Percentiles rank a stretch among this genome's conserved stretches.
Evolutionary conservation across 2,888 invertebrate genomes (phyloP).

Genomic region (Notodromas monacha): DNA sequence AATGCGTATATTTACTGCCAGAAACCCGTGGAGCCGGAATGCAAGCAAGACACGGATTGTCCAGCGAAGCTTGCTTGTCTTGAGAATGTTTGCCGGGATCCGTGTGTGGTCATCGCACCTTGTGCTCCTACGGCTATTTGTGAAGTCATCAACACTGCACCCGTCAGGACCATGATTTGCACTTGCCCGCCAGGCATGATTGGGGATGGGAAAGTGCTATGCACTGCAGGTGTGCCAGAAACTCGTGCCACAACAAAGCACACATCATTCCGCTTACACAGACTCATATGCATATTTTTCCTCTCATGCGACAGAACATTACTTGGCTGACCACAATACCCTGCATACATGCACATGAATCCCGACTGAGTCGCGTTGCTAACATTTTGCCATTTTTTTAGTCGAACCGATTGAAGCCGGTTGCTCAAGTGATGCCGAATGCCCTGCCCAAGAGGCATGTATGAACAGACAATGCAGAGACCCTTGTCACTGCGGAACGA

Average conservation of each 20-base stretch:
- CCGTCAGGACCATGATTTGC: conserved; percentile 8
- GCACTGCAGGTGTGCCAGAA: not conserved
- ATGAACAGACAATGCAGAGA: conserved; percentile 39
- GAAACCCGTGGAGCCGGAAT: conserved; percentile 23
- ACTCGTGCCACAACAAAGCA: too few species aligned
- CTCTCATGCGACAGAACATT: too few species aligned
- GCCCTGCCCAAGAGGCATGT: conserved; percentile 41
- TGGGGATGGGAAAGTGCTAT: not conserved
- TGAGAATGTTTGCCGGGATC: conserved; percentile 20
- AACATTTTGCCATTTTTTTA: not conserved
- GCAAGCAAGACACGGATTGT: conserved; percentile 32
- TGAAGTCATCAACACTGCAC: conserved; percentile 10
- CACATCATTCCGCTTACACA: too few species aligned
- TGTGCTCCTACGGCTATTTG: conserved; percentile 9
- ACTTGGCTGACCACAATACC: too few species aligned
- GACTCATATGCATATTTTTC: too few species aligned
- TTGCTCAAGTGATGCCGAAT: conserved; percentile 44
- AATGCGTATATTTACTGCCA: conserved; percentile 34
- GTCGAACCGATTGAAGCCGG: conserved; percentile 16
- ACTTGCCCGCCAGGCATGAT: not conserved
- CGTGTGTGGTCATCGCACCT: conserved; percentile 8
- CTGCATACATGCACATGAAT: not conserved
- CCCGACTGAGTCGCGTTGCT: not conserved
- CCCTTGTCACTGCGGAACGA: conserved; percentile 49
- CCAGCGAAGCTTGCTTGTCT: conserved; percentile 35